Evolutionary conservation across 2,797 vertebrate genomes (phyloP), one percentile per base, ranked within the genome.

Genomic region (Phalanger gymnotis): DNA sequence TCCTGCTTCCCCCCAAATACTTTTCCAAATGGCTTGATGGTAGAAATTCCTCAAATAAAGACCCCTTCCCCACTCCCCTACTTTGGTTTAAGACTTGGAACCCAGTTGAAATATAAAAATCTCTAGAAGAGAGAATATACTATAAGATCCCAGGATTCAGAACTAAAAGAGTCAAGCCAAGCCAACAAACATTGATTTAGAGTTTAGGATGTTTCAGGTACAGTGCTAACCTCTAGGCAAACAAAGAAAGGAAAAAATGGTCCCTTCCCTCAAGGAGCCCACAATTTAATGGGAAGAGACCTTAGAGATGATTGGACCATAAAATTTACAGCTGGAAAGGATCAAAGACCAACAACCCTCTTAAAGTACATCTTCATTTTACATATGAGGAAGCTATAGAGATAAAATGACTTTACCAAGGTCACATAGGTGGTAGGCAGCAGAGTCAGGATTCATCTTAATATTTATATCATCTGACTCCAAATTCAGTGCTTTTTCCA

Each of bases 1-100:
- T 91, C 25, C 25, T 90, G 25, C 14, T 93, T 81, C 66, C 34
- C 10, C 40, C 89, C 12, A 52, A 73, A n/a, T 56, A 27, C 14
- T 52, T 90, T 87, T 92, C 30, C 14, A 3, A 90, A 0, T n/a
- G 40, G 22, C 61, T 58, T 90, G 90, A 51, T 12, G 40, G 34
- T 11, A 55, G 31, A 31, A 81, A n/a, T 94, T 81, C 66, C 94
- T 73, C 52, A 58, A 9, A 91, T 91, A 95, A 53, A 96, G 57
- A 94, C n/a, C 92, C 90, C 91, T 55, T 91, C 81, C 34, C 34
- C 5, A 31, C 16, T 5, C 16, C 5, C n/a, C 66, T 25, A 34
- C 58, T 89, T 14, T 27, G 54, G 47, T 61, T 91, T 53, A 51
- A 55, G 25, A 57, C 27, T 90, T 30, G 92, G 53, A 54, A n/a